A percentile compares a stretch with the other conserved stretches of the same genome.
Conservation (phyloP, 2,113 vertebrate species). For the Gallinago paraguaiae region DNA sequence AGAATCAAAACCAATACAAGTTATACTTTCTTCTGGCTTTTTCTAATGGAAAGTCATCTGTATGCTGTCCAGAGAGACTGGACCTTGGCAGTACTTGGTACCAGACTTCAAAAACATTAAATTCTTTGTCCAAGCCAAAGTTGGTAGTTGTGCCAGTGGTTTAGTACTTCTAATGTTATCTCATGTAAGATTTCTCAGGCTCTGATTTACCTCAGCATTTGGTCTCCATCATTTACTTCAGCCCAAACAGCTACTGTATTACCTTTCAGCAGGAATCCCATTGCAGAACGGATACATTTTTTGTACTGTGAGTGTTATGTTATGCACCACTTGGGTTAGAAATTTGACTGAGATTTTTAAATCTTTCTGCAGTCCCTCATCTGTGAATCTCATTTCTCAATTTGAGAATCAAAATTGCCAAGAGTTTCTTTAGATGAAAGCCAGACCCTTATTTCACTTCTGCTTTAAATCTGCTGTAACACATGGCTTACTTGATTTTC, state of each 20-base stretch:
- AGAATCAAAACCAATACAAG: background rate
- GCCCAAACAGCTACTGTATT: background rate
- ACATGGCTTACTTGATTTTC: constrained; percentile 52
- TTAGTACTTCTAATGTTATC: background rate
- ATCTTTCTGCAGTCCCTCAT: background rate
- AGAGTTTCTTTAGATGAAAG: constrained; percentile 49
- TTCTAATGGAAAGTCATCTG: background rate
- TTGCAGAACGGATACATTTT: background rate
- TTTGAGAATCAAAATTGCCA: constrained; percentile 44
- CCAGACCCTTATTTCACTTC: background rate
- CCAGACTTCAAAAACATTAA: background rate
- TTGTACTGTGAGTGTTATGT: background rate
- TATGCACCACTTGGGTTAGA: background rate
- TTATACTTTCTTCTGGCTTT: background rate
- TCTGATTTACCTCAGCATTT: background rate
- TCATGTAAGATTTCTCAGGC: background rate
- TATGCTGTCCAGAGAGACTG: background rate
- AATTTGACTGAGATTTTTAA: background rate
- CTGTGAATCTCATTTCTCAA: background rate
- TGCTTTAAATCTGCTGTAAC: constrained; percentile 45
- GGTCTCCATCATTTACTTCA: background rate
- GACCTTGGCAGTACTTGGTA: background rate
- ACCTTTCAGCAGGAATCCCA: background rate
- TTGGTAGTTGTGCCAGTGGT: background rate
- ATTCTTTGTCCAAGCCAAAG: background rate